Base-by-base conservation (phyloP, 2,797 vertebrate genomes). In the Tarsius wallacei region DNA sequence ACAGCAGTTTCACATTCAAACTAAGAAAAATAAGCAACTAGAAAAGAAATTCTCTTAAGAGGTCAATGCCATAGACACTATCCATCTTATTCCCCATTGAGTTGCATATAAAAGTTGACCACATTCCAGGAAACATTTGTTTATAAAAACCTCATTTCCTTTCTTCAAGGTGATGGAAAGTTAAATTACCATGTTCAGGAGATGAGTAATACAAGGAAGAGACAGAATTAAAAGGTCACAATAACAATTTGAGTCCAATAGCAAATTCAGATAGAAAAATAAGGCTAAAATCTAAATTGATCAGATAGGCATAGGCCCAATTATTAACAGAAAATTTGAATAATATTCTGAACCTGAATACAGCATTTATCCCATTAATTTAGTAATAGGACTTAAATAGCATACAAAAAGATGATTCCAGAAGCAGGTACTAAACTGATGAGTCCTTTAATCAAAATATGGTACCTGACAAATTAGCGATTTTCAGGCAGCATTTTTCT, bases 131-230 rank as follows among this genome's bases (percentile, higher is more conserved):
- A 89, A 90, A 94, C 19, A 66, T 85, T 73, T 88, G 28, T 53
- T 93, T 70, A 86, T 64, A 47, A 94, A 93, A 76, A 86, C 61
- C 28, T 97, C 49, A 93, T 91, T 95, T 96, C 42, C 68, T 81
- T 93, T 96, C 49, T 74, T 95, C 42, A 84, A 94, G 82, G 71
- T 2, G 49, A 95, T 64, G 36, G 28, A 73, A 89, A 94, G 86
- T 91, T 95, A 97, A 91, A 95, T 91, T 68, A 94, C 21, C 31
- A 12, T 81, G 55, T 76, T 89, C 64, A 64, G 24, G 22, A 89
- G 61, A 88, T 28, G 17, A 85, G 28, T 80, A 88, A 91, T 86
- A 88, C 94, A 36, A 14, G 24, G 3, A 87, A 89, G 70, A 94
- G 47, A 88, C 9, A 91, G 57, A 90, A 94, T 90, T 80, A 89